Percentiles rank a stretch among this genome's conserved stretches.
Conservation (phyloP, 1,140 invertebrate genomes). For the Panagrolaimus sp. region DNA sequence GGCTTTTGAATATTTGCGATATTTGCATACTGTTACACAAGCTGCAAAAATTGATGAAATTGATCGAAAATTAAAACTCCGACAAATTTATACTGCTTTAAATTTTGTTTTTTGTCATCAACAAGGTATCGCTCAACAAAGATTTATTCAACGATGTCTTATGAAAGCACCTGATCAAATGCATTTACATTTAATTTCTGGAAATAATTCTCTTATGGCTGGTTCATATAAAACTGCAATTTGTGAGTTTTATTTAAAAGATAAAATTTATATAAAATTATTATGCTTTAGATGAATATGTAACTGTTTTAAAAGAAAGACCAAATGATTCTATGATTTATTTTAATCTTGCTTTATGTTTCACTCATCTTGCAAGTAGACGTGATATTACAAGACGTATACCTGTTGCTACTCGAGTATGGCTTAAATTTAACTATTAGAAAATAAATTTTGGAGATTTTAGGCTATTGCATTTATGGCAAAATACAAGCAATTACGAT, state of each 20-base stretch:
- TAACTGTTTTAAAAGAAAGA: slow-evolving; percentile 46
- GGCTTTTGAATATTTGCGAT: slow-evolving; percentile 55
- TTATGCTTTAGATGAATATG: slow-evolving; percentile 45
- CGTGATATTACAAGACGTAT: slow-evolving; percentile 56
- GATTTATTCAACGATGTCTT: slow-evolving; percentile 53
- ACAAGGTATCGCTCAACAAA: slow-evolving; percentile 55
- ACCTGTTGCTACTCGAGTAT: slow-evolving; percentile 49
- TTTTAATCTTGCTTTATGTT: slow-evolving; percentile 53
- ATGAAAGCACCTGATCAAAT: slow-evolving; percentile 43
- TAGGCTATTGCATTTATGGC: slow-evolving; percentile 53
- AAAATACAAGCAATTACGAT: slow-evolving; percentile 32
- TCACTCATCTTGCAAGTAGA: slow-evolving; percentile 57
- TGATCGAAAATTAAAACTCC: slow-evolving; percentile 13
- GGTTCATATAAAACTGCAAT: slow-evolving; percentile 58
- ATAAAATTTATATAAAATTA: background rate
- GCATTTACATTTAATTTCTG: slow-evolving; percentile 54
- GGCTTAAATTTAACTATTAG: slow-evolving; percentile 17
- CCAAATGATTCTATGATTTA: slow-evolving; percentile 47
- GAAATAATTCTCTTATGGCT: slow-evolving; percentile 58
- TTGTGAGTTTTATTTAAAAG: slow-evolving; percentile 30
- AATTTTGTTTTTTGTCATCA: slow-evolving; percentile 56
- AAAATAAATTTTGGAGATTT: slow-evolving; percentile 22
- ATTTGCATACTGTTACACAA: slow-evolving; percentile 27
- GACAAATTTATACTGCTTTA: slow-evolving; percentile 52
- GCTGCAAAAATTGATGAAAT: background rate